phyloP scores from a whole-genome alignment of 1,140 invertebrate genomes.

The Aphelenchoides avenae region DNA sequence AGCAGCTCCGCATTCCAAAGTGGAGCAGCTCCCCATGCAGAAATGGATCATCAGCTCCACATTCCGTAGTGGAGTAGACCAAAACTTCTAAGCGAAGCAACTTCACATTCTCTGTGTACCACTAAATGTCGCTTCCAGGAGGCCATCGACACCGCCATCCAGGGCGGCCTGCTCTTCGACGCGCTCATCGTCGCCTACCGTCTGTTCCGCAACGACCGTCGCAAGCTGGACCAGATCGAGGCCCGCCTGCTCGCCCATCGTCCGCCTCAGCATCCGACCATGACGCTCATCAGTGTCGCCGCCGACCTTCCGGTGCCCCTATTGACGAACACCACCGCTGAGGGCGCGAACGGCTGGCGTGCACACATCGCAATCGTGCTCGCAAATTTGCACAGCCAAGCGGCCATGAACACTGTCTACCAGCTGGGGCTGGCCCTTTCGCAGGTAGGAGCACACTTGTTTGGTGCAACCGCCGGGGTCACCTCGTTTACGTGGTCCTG shows the following conservation, averaged over 20 bases:
- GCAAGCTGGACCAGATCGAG: conserved; percentile 31
- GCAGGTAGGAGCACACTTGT: too few relatives aligned
- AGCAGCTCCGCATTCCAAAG: too few relatives aligned
- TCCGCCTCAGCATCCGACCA: conserved; percentile 37
- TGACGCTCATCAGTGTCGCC: conserved; percentile 44
- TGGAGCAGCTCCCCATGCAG: too few relatives aligned
- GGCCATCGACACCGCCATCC: conserved; percentile 41
- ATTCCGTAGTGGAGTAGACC: too few relatives aligned
- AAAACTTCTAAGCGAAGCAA: too few relatives aligned
- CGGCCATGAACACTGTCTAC: conserved; percentile 44
- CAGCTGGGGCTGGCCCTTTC: conserved; percentile 44
- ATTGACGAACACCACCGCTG: conserved; percentile 30
- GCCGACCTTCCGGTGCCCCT: conserved; percentile 37
- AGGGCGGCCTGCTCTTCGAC: conserved; percentile 43
- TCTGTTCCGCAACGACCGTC: conserved; percentile 32
- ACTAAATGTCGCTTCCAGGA: conserved; percentile 26
- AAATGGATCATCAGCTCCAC: too few relatives aligned
- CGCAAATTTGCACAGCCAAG: conserved; percentile 40
- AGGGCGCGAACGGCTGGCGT: conserved; percentile 39
- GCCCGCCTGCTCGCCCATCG: conserved; percentile 27
- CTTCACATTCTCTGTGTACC: not conserved
- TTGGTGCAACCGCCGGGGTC: too few relatives aligned
- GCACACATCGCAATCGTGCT: conserved; percentile 46
- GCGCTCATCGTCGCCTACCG: conserved; percentile 42
- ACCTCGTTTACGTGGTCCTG: too few relatives aligned